phyloP scores from a whole-genome alignment of 2,888 invertebrate genomes.

The Drosophila meridiana region DNA sequence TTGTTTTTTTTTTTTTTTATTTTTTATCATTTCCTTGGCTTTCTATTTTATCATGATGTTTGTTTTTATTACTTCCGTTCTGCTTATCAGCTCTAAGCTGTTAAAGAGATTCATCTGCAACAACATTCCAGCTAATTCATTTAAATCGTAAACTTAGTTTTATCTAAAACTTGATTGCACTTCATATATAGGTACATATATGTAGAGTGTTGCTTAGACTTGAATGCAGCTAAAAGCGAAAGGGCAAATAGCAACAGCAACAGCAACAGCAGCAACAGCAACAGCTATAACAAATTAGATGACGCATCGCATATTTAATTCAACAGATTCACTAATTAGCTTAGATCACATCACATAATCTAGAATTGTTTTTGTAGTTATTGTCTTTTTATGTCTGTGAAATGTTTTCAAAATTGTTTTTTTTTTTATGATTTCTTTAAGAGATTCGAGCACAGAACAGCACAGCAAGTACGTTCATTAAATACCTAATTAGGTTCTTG shows the following conservation, averaged over 20 bases:
- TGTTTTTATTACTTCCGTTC: constrained; percentile 8
- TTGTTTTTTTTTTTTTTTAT: not conserved
- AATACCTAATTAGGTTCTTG: constrained; percentile 2
- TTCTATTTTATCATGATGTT: constrained; percentile 6
- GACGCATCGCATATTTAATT: constrained; percentile 37
- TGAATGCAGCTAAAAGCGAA: constrained; percentile 40
- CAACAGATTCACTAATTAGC: constrained; percentile 22
- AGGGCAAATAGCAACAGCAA: constrained; percentile 33
- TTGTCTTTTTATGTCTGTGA: constrained; percentile 2
- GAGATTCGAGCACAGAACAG: not conserved
- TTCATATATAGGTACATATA: not conserved
- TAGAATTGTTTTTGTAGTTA: not conserved
- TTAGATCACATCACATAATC: constrained; percentile 7
- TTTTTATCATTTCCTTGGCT: constrained; percentile 11
- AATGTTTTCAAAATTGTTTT: not conserved
- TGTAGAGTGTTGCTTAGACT: not conserved
- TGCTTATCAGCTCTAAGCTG: constrained; percentile 6
- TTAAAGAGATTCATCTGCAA: not conserved
- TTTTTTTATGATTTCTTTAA: not conserved
- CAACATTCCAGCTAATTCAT: constrained; percentile 11
- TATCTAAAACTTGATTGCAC: constrained; percentile 2
- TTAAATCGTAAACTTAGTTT: constrained; percentile 1
- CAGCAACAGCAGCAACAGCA: not conserved
- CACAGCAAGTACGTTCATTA: constrained; percentile 11
- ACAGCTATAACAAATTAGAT: constrained; percentile 3